Evolutionary conservation across 2,113 vertebrate genomes (phyloP), one percentile per base, ranked within the genome.

Genomic region (Melanocharis versteri): DNA sequence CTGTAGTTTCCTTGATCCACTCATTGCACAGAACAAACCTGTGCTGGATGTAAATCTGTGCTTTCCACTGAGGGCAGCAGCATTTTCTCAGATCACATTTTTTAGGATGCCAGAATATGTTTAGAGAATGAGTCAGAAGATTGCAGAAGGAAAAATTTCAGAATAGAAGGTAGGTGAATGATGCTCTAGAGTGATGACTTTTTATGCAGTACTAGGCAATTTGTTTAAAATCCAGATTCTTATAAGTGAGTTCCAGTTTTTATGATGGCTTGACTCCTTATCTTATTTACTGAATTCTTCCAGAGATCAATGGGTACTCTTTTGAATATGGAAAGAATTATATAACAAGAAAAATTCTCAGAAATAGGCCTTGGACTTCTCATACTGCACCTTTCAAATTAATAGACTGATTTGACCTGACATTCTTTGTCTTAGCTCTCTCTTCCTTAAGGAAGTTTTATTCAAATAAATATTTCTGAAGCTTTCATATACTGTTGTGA

Each of bases 121-220:
- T 93, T 78, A 62, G 64, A 62, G 71, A 47, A 80, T 94, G 79
- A 95, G 80, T 95, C 91, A 92, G 86, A 42, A 89, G 86, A 73
- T 35, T 86, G 90, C 86, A 92, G 76, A 86, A 90, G 83, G 93
- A 81, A 90, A 62, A 83, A 66, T 15, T 20, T 81, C 64, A 44
- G 83, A 30, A 72, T 90, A n/a, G 89, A 83, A 58, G 58, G n/a
- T 62, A 44, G 47, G 68, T 90, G 89, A 93, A 58, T 70, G 86
- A 62, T 90, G 76, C 71, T 87, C 71, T 62, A 33, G 79, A 97
- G 80, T 60, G 19, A 53, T 94, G 85, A 70, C 58, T 88, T 93
- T 57, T 62, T 80, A 45, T 88, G 42, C 72, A 70, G 60, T 44
- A 60, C 51, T 68, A 66, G 48, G 57, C 56, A 79, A 40, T 79